Percentiles rank a stretch among this genome's conserved stretches.
Evolutionary conservation across 2,888 invertebrate species (phyloP).

Genomic region (Horisme vitalbata): DNA sequence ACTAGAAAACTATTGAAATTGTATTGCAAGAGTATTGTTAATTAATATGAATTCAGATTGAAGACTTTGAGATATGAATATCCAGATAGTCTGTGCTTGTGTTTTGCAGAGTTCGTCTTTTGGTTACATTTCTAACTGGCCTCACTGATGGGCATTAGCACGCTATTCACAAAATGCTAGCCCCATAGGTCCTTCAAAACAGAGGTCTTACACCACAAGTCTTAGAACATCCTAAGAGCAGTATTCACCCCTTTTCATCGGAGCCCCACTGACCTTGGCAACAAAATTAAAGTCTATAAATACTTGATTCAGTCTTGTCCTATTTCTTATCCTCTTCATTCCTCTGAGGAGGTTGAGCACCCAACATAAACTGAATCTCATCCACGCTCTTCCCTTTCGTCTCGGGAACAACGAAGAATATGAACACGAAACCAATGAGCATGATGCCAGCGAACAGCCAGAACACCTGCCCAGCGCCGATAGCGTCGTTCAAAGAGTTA

Average conservation of each 20-base stretch:
- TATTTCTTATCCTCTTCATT: conserved; percentile 61
- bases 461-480: conserved; percentile 86
- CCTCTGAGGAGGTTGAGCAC: conserved; percentile 53
- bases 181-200: not conserved
- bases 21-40: no score
- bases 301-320: conserved; percentile 59
- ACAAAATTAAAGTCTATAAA: conserved; percentile 41
- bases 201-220: not conserved
- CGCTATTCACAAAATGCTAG: no score
- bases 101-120: no score
- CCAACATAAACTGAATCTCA: conserved; percentile 83
- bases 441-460: conserved; percentile 89
- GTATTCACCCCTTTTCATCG: not conserved
- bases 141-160: no score
- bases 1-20: no score
- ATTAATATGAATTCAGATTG: no score
- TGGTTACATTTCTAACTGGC: no score
- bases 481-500: conserved; percentile 74
- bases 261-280: conserved; percentile 2
- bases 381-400: conserved; percentile 88
- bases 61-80: no score
- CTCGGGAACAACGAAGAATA: conserved; percentile 86
- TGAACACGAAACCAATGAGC: conserved; percentile 85
- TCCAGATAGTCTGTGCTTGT: no score
- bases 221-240: not conserved